phyloP scores from a whole-genome alignment of 2,797 vertebrate species.

The Fringilla coelebs region DNA sequence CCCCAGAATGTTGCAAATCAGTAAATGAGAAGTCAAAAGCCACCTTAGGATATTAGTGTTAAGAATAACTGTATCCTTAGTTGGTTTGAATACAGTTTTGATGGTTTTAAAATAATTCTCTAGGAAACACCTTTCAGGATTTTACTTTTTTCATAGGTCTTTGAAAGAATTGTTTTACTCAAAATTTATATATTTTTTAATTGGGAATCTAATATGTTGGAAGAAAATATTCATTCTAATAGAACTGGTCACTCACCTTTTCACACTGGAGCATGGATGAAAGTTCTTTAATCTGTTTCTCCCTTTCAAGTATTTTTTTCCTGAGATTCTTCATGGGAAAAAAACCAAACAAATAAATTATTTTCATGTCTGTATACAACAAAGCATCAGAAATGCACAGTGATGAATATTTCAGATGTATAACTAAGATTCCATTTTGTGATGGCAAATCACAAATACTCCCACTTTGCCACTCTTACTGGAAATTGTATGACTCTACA shows the following conservation, averaged over 20 bases:
- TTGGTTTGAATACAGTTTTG: not conserved
- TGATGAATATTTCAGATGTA: not conserved
- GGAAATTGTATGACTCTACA: not conserved
- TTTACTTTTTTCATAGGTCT: not conserved
- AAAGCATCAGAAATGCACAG: not conserved
- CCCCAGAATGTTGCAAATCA: not conserved
- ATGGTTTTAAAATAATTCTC: not conserved
- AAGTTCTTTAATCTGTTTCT: slow-evolving; percentile 77
- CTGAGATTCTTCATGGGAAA: slow-evolving; percentile 71
- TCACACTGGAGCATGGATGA: slow-evolving; percentile 74
- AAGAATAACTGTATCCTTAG: not conserved
- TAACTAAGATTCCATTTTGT: not conserved
- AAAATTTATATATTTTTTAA: not conserved
- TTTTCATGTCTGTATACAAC: not conserved
- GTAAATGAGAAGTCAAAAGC: not conserved
- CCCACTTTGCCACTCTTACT: not conserved
- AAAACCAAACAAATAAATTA: not conserved
- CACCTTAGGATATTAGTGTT: not conserved
- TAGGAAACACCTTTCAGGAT: not conserved
- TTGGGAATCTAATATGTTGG: not conserved
- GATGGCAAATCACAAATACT: not conserved
- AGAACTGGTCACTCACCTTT: slow-evolving; percentile 73
- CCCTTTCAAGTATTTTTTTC: slow-evolving; percentile 75
- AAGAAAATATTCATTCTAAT: not conserved
- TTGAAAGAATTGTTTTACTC: not conserved